A percentile compares a stretch with the other conserved stretches of the same genome.
These are phyloP conservation scores for Idaea dimidiata DNA, from an alignment of 2,888 invertebrate species.

Conservation along the genomic window DNA sequence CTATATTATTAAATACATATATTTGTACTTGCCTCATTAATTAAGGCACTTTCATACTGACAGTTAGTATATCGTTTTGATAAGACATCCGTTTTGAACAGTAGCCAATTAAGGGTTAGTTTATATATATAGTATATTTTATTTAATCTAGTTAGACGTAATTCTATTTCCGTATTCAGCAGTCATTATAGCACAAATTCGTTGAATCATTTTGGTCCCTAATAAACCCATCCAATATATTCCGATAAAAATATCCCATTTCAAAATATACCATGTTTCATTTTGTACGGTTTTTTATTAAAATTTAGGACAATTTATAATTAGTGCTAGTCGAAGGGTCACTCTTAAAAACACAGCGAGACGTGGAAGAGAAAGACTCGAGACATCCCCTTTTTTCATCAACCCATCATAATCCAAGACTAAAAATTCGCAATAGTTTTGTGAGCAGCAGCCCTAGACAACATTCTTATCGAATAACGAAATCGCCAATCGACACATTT, in stretches of 20 bases:
- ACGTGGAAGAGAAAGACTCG: too few relatives aligned
- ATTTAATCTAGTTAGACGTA: neutral
- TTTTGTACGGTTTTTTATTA: too few relatives aligned
- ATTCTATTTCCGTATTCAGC: neutral
- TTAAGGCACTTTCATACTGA: slow-evolving; percentile 15
- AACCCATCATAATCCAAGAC: too few relatives aligned
- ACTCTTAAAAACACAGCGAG: too few relatives aligned
- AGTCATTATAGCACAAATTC: neutral
- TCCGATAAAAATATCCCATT: neutral
- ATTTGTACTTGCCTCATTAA: slow-evolving; percentile 13
- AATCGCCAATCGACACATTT: too few relatives aligned
- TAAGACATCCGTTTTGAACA: neutral
- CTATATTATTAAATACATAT: slow-evolving; percentile 37
- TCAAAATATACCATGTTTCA: too few relatives aligned
- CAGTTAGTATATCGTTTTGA: neutral
- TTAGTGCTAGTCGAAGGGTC: too few relatives aligned
- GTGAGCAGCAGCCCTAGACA: too few relatives aligned
- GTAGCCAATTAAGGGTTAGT: neutral
- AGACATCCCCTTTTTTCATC: too few relatives aligned
- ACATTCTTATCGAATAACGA: too few relatives aligned
- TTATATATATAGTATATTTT: neutral
- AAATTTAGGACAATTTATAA: too few relatives aligned
- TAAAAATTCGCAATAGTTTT: too few relatives aligned
- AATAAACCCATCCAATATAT: neutral
- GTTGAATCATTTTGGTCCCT: neutral